A percentile compares a stretch with the other conserved stretches of the same genome.
phyloP scores from a whole-genome alignment of 2,797 vertebrate species.

The Agapornis canus region DNA sequence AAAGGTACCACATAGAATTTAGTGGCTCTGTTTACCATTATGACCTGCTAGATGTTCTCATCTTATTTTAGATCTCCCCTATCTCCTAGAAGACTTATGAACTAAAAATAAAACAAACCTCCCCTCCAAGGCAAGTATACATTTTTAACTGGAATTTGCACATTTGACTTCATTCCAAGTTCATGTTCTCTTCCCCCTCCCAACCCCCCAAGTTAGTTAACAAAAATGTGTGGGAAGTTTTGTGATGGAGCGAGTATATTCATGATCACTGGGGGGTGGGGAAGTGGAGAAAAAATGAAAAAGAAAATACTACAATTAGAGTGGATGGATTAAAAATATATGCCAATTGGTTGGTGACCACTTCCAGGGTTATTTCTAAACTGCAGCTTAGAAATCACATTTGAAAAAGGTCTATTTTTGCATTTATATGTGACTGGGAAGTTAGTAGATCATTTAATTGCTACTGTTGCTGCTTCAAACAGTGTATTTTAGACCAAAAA shows the following conservation, averaged over 20 bases:
- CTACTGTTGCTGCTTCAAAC: background rate
- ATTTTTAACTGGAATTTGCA: constrained; percentile 59
- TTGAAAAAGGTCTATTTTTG: background rate
- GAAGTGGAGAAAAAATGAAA: background rate
- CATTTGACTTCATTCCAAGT: constrained; percentile 65
- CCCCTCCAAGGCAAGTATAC: constrained; percentile 37
- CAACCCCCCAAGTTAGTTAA: constrained; percentile 39
- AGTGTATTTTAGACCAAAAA: background rate
- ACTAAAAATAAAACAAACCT: constrained; percentile 59
- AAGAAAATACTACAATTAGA: background rate
- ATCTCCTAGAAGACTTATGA: constrained; percentile 39
- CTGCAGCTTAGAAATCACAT: background rate
- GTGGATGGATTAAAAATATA: constrained; percentile 13
- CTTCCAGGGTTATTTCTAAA: constrained; percentile 16
- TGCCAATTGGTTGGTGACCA: background rate
- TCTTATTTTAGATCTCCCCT: constrained; percentile 41
- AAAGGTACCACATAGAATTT: background rate
- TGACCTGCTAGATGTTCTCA: constrained; percentile 4
- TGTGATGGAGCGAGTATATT: constrained; percentile 11
- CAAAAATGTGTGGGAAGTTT: constrained; percentile 46
- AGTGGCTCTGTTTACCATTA: constrained; percentile 40
- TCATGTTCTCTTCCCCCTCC: constrained; percentile 49
- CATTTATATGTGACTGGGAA: background rate
- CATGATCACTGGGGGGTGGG: background rate
- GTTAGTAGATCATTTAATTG: background rate